phyloP scores from a whole-genome alignment of 1,140 invertebrate genomes.

The Caenorhabditis tropicalis region DNA sequence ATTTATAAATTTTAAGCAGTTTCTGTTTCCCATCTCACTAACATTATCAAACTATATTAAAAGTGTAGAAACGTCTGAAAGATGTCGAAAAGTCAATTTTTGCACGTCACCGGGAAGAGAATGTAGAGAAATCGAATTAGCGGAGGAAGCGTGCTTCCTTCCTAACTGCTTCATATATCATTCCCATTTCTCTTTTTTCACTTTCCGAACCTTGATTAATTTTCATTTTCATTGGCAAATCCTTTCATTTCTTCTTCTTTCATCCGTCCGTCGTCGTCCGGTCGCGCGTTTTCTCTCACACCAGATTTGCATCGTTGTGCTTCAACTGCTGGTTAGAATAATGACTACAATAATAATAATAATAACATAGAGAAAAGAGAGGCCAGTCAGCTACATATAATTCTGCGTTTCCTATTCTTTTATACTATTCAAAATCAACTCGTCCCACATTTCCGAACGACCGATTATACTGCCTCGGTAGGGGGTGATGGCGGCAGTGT shows the following conservation, averaged over 20 bases:
- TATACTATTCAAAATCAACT: conserved; percentile 6
- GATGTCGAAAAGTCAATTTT: neutral
- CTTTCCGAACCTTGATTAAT: conserved; percentile 34
- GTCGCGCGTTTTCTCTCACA: neutral
- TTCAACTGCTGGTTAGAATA: conserved; percentile 9
- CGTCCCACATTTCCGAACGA: conserved; percentile 40
- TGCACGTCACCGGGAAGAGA: neutral
- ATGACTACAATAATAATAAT: conserved; percentile 38
- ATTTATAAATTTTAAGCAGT: too few species aligned
- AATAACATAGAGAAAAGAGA: neutral
- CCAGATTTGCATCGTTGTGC: neutral
- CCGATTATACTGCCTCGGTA: conserved; percentile 37
- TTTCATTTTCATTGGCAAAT: conserved; percentile 25
- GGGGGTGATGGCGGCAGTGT: neutral
- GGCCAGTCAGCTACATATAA: neutral
- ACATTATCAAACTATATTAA: too few species aligned
- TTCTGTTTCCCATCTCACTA: too few species aligned
- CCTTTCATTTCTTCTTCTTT: too few species aligned
- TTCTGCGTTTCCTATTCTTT: neutral
- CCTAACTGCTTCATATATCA: conserved; percentile 36
- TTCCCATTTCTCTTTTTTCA: neutral
- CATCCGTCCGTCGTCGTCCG: neutral
- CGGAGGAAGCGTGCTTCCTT: conserved; percentile 13
- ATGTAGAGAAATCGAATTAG: conserved; percentile 30
- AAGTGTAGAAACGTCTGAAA: too few species aligned